Percentiles rank a stretch among this genome's conserved stretches.
phyloP scores from a whole-genome alignment of 2,113 vertebrate species.

The Notothenia coriiceps region DNA sequence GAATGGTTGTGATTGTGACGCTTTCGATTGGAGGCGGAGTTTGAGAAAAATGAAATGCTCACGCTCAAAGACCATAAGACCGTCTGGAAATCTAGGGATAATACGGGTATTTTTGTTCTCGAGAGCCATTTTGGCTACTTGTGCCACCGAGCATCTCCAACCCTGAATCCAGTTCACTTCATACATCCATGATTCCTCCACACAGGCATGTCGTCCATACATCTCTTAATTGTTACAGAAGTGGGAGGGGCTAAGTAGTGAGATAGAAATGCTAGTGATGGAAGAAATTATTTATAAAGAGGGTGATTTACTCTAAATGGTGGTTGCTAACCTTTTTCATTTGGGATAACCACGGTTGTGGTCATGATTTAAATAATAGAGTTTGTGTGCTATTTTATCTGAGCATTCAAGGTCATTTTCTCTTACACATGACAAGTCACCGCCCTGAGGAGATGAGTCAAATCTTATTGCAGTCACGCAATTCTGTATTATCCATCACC shows the following conservation, averaged over 20 bases:
- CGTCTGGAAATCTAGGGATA: no score
- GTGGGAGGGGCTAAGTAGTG: background rate
- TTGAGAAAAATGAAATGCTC: no score
- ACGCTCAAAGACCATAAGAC: no score
- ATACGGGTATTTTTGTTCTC: no score
- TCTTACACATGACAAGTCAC: background rate
- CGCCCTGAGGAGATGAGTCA: background rate
- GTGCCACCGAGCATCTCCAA: no score
- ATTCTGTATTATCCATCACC: background rate
- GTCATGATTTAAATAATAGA: background rate
- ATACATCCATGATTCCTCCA: no score
- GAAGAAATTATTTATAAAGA: background rate
- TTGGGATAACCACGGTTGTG: background rate
- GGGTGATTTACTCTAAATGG: background rate
- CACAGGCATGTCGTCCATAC: background rate
- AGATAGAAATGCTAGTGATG: background rate
- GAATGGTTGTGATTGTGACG: no score
- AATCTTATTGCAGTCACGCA: background rate
- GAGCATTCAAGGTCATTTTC: background rate
- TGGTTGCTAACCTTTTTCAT: background rate
- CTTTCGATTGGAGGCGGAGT: no score
- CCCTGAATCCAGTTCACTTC: no score
- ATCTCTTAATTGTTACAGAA: background rate
- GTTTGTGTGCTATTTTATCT: background rate
- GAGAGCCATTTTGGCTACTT: no score